Base-by-base conservation (phyloP, 2,888 invertebrate genomes). In the Mystacides longicornis region DNA sequence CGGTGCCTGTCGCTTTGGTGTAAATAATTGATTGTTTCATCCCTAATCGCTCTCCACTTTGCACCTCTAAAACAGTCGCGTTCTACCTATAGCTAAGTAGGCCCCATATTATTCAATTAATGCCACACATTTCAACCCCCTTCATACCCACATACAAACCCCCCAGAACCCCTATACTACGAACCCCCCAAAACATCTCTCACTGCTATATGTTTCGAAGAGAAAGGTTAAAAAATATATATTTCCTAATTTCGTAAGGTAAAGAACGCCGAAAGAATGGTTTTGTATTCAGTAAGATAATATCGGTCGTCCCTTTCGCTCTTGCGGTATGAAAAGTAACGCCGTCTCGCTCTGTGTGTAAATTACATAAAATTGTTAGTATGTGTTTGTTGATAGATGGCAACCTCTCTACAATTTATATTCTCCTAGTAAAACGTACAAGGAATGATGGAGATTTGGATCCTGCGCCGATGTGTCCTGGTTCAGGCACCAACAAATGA, bases 371-470 rank as follows among this genome's bases (percentile, higher is more conserved):
- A 37, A 51, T 42, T 51, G 37, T 51, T 31, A 37, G 4, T 22
- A 11, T 51, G 51, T 51, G 31, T 37, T 37, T 21, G 49, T 54
- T 54, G 56, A 50, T 56, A 49, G 47, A 53, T 53, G 52, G 52
- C 49, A 52, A 50, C 23, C 43, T 49, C 47, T 47, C 49, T 52
- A 53, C 52, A 52, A 56, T 56, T 53, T 56, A 56, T 56, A 20
- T 46, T 18, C 23, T 22, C 43, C 49, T 43, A 49, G 49, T 49
- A 49, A 31, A 45, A 49, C 23, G 48, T 49, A 31, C 33, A 49
- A 49, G 49, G 49, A 49, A 49, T 9, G 49, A n/a, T 20, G 49
- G 33, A 23, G 33, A 19, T 3, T 18, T 23, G 50, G 33, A 33
- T 19, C 21, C 4, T 23, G 23, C 18, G 49, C 37, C 16, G 14